Base-by-base conservation (phyloP, 2,888 invertebrate species). In the Idaea biselata region DNA sequence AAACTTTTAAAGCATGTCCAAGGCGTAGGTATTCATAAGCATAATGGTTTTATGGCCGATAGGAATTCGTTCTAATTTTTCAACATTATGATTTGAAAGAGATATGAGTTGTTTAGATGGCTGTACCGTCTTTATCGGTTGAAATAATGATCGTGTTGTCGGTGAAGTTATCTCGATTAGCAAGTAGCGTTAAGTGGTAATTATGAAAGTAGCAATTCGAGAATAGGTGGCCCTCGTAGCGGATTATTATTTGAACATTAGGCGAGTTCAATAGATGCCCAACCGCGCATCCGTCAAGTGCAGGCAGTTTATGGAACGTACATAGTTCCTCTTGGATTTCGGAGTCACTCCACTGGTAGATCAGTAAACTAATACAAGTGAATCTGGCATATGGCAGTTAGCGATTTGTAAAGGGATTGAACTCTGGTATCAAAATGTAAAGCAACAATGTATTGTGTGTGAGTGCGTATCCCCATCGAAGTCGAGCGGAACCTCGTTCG, bases 101-200 rank as follows among this genome's bases (percentile, higher is more conserved):
- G 44, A 44, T 44, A 44, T 44, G 11, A 44, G 44, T 44, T 44
- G 44, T 44, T 44, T 14, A 44, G 44, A 44, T 44, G 44, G 44
- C 44, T 44, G 44, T n/a, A n/a, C n/a, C n/a, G n/a, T 44, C 44
- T 44, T 44, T 44, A 44, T 44, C 44, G 44, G 44, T 44, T 44
- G 44, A 14, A 7, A 44, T 44, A 44, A 44, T 44, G 44, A 56
- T 18, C 14, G 56, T 56, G 17, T 56, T 56, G 56, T 56, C 18
- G 56, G 16, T 59, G 55, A 62, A 69, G 63, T 67, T 62, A 70
- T 69, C 61, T 60, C 60, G 55, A 60, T 70, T 63, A 72, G 60
- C 68, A 63, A 64, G 71, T 71, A 73, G 69, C 68, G 60, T 54
- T 55, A 56, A 18, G 17, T 18, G 7, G 56, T 18, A 16, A 56